phyloP scores from a whole-genome alignment of 2,888 invertebrate species.

The Hemithea aestivaria region DNA sequence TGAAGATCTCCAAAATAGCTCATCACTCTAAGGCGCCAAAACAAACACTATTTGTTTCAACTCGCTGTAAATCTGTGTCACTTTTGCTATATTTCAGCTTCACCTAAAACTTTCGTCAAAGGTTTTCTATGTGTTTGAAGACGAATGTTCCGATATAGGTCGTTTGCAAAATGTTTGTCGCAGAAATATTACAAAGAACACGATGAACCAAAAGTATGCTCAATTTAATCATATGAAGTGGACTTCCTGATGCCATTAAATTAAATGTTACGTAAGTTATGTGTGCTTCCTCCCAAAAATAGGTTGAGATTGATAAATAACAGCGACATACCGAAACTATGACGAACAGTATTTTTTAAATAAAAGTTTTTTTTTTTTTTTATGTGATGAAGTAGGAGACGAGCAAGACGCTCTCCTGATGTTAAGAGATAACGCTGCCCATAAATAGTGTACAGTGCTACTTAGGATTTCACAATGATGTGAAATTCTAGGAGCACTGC shows the following conservation, averaged over 20 bases:
- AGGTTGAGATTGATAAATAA: too few species aligned
- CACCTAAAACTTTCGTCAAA: conserved; percentile 17
- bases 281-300: too few species aligned
- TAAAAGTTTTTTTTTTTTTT: too few species aligned
- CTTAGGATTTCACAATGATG: too few species aligned
- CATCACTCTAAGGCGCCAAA: neutral
- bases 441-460: too few species aligned
- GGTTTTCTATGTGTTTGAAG: conserved; percentile 16
- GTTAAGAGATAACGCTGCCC: too few species aligned
- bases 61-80: conserved; percentile 20
- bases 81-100: conserved; percentile 10
- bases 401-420: too few species aligned
- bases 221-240: conserved; percentile 2
- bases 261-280: neutral
- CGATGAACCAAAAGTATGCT: conserved; percentile 1
- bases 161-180: neutral
- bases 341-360: too few species aligned
- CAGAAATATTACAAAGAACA: conserved; percentile 1
- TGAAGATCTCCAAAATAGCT: conserved; percentile 11
- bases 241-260: conserved; percentile 3
- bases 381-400: too few species aligned
- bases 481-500: too few species aligned
- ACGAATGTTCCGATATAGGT: conserved; percentile 5
- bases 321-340: too few species aligned
- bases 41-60: conserved; percentile 15